A percentile compares a stretch with the other conserved stretches of the same genome.
phyloP scores from a whole-genome alignment of 2,113 vertebrate genomes.

The Porphyrio hochstetteri region DNA sequence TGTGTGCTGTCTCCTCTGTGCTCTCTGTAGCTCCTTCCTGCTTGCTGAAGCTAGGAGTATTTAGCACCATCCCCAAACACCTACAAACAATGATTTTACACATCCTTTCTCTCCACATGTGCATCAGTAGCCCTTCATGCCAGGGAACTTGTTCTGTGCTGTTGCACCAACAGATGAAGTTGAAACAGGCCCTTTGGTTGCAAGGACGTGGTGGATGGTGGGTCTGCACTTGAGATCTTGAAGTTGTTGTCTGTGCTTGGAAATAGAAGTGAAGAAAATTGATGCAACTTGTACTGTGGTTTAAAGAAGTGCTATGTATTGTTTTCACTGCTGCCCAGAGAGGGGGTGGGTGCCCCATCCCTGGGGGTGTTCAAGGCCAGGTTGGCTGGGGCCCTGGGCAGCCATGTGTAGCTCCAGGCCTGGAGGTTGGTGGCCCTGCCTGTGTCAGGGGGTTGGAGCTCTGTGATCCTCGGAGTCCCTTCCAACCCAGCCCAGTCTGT shows the following conservation, averaged over 20 bases:
- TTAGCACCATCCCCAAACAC: neutral
- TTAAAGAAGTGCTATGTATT: neutral
- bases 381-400: too few species aligned
- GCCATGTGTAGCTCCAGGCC: too few species aligned
- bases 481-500: too few species aligned
- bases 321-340: neutral
- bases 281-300: neutral
- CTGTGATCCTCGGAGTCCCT: too few species aligned
- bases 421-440: too few species aligned
- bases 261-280: neutral
- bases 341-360: too few species aligned
- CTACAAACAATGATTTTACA: neutral
- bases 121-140: neutral
- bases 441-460: too few species aligned
- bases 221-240: neutral
- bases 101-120: neutral
- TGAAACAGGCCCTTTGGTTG: neutral
- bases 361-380: too few species aligned
- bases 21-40: neutral
- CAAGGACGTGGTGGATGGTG: neutral
- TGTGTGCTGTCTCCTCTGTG: neutral
- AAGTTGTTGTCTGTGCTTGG: neutral
- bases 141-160: neutral
- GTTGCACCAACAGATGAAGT: neutral
- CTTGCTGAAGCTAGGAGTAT: neutral